phyloP scores from a whole-genome alignment of 2,888 invertebrate genomes.

The Macaria liturata region DNA sequence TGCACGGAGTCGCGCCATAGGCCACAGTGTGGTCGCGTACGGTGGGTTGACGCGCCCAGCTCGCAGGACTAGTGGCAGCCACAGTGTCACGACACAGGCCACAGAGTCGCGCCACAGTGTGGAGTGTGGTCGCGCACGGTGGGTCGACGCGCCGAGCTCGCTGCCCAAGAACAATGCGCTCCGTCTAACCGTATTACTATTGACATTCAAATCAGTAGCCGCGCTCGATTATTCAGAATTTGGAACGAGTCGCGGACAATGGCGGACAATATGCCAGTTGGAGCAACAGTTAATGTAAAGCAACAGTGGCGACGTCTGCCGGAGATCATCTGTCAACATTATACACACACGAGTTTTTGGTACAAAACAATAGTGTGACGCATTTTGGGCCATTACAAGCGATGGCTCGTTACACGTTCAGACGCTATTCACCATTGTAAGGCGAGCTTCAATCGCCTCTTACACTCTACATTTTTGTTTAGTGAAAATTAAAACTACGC shows the following conservation, averaged over 20 bases:
- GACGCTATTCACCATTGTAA: conserved; percentile 9
- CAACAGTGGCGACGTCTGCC: conserved; percentile 77
- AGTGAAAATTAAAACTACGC: too few species aligned
- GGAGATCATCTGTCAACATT: conserved; percentile 74
- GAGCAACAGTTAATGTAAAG: conserved; percentile 76
- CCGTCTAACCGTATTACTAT: conserved; percentile 72
- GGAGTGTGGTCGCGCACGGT: conserved; percentile 19
- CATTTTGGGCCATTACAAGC: conserved; percentile 20
- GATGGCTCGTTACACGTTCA: conserved; percentile 5
- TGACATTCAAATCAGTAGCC: conserved; percentile 81
- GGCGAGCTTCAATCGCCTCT: neutral
- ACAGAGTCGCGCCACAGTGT: conserved; percentile 4
- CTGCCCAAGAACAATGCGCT: conserved; percentile 73
- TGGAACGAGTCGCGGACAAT: conserved; percentile 68
- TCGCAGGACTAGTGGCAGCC: too few species aligned
- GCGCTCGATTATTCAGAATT: conserved; percentile 76
- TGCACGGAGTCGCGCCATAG: conserved; percentile 3
- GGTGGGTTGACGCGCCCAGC: conserved; percentile 23
- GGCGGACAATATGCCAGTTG: conserved; percentile 72
- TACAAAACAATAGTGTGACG: conserved; percentile 43
- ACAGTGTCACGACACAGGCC: too few species aligned
- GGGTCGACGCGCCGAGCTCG: conserved; percentile 40
- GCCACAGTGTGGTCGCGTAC: conserved; percentile 12
- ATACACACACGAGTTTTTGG: conserved; percentile 63
- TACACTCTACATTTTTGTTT: too few species aligned